Percentiles rank a stretch among this genome's conserved stretches.
Evolutionary conservation across 2,888 invertebrate species (phyloP).

Genomic region (Macrosoma leucophasiata): DNA sequence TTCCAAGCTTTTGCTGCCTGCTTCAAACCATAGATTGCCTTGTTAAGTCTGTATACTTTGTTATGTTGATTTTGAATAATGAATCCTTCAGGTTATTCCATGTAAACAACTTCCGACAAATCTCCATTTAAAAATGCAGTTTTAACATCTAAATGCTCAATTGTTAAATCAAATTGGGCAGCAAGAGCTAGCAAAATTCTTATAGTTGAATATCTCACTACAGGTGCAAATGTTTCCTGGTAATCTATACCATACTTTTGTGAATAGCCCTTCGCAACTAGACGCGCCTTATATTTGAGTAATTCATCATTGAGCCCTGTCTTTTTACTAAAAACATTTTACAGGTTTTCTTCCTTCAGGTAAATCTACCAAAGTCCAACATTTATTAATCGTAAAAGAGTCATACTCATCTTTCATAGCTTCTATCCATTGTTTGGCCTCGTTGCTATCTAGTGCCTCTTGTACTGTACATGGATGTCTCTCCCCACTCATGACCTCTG

Average conservation of each 20-base stretch:
- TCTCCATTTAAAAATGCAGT: conserved; percentile 25
- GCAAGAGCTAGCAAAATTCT: conserved; percentile 6
- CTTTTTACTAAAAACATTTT: conserved; percentile 15
- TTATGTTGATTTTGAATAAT: conserved; percentile 6
- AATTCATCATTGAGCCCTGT: conserved; percentile 8
- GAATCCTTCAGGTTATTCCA: conserved; percentile 22
- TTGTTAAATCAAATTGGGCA: conserved; percentile 2
- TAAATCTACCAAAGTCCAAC: conserved; percentile 12
- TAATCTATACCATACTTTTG: conserved; percentile 18
- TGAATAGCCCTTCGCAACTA: conserved; percentile 18
- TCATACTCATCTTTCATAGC: conserved; percentile 20
- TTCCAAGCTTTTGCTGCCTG: conserved; percentile 2
- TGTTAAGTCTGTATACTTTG: conserved; percentile 16
- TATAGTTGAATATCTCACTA: conserved; percentile 16
- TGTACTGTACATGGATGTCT: conserved; percentile 9
- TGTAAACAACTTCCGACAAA: conserved; percentile 16
- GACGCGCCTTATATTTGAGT: conserved; percentile 14
- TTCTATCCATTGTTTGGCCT: conserved; percentile 10
- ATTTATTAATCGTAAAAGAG: conserved; percentile 14
- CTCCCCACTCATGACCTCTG: too few relatives aligned
- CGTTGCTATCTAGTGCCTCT: conserved; percentile 9
- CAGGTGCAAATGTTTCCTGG: conserved; percentile 20
- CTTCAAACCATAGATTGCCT: conserved; percentile 16
- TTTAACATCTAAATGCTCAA: conserved; percentile 14
- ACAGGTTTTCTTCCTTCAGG: conserved; percentile 10